These are phyloP conservation scores for Lasioglossum leucozonium DNA, from an alignment of 2,888 invertebrate genomes.

Conservation along the genomic window DNA sequence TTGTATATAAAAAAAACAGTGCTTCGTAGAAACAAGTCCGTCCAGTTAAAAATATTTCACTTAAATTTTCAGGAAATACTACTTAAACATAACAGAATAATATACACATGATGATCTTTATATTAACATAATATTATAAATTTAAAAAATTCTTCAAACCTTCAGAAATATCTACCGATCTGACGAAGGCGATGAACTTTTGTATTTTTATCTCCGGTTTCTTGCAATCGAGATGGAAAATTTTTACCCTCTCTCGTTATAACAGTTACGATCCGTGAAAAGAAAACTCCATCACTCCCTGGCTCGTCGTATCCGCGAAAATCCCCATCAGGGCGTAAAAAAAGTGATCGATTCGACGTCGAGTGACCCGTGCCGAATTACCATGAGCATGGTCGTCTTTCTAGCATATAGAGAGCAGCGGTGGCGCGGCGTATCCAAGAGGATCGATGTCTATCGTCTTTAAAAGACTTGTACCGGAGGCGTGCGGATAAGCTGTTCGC, in stretches of 20 bases:
- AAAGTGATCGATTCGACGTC: conserved; percentile 6
- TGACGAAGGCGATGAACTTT: neutral
- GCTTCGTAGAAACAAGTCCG: neutral
- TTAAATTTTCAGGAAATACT: no score
- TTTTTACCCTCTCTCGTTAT: neutral
- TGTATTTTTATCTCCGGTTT: neutral
- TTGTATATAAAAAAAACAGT: no score
- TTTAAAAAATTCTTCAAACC: neutral
- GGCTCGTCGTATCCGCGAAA: neutral
- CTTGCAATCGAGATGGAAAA: neutral
- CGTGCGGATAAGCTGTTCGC: conserved; percentile 52
- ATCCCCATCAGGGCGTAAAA: neutral
- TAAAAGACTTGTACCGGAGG: conserved; percentile 32
- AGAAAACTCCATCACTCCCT: neutral
- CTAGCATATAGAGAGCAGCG: neutral
- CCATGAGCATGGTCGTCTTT: neutral
- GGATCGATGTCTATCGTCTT: conserved; percentile 46
- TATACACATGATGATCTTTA: no score
- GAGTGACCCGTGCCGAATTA: conserved; percentile 1
- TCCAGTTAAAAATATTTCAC: neutral
- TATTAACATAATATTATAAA: neutral
- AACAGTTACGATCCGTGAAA: neutral
- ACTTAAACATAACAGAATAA: no score
- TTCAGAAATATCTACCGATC: neutral
- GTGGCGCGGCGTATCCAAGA: conserved; percentile 10